Evolutionary conservation across 2,888 invertebrate species (phyloP).

Genomic region (Margaritifera margaritifera): DNA sequence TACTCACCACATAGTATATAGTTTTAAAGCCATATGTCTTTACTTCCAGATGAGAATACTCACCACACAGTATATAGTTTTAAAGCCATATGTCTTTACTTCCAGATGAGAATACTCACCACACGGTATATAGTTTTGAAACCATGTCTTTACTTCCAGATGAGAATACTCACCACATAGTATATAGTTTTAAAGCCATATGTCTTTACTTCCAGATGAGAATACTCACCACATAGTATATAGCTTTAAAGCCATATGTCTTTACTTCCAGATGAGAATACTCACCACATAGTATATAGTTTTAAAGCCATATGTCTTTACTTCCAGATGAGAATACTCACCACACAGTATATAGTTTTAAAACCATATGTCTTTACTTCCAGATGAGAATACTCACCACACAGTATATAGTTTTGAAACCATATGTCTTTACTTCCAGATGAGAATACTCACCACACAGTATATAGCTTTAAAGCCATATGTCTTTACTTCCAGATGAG

Average conservation of each 20-base stretch:
- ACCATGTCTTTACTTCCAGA: conserved; percentile 13
- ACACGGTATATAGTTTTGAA: conserved; percentile 13
- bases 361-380: conserved; percentile 13
- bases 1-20: conserved; percentile 14
- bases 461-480: conserved; percentile 13
- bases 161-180: conserved; percentile 13
- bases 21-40: conserved; percentile 14
- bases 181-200: conserved; percentile 14
- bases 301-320: conserved; percentile 13
- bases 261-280: conserved; percentile 10
- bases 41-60: conserved; percentile 10
- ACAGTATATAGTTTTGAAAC: conserved; percentile 12
- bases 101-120: conserved; percentile 13
- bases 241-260: conserved; percentile 11
- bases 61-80: conserved; percentile 15
- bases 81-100: conserved; percentile 11
- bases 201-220: conserved; percentile 11
- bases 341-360: conserved; percentile 14
- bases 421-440: conserved; percentile 14
- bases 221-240: conserved; percentile 16
- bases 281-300: conserved; percentile 16
- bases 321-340: conserved; percentile 11
- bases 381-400: conserved; percentile 12
- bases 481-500: conserved; percentile 11
- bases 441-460: conserved; percentile 12